These are phyloP conservation scores for Bolinopsis microptera DNA, from an alignment of 37 sponge, comb jelly and placozoan species.

Conservation along the genomic window DNA sequence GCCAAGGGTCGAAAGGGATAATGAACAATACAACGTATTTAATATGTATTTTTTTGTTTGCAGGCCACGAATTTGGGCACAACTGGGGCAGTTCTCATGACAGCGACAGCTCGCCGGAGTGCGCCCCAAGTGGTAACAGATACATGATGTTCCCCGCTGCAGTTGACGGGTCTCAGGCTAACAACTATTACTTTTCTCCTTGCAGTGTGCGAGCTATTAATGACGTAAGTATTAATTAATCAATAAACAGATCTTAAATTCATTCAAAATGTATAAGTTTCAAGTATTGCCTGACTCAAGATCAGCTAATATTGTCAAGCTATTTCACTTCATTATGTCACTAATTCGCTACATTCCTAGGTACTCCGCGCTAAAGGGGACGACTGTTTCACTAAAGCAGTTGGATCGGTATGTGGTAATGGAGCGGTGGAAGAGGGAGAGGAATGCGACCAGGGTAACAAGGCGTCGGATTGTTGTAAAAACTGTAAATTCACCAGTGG, in stretches of 20 bases:
- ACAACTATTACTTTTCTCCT: slow-evolving; percentile 17
- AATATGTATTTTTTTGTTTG: too few species aligned
- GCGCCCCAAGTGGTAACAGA: slow-evolving; percentile 11
- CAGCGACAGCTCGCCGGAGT: slow-evolving; percentile 52
- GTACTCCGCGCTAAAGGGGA: background rate
- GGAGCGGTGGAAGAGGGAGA: background rate
- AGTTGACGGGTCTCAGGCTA: background rate
- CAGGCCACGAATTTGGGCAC: slow-evolving; percentile 71
- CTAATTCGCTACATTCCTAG: background rate
- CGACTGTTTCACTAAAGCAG: background rate
- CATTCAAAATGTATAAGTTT: too few species aligned
- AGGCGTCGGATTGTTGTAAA: background rate
- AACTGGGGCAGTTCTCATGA: slow-evolving; percentile 82
- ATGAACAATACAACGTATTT: too few species aligned
- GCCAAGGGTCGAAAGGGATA: too few species aligned
- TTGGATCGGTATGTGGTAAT: background rate
- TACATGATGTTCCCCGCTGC: slow-evolving; percentile 64
- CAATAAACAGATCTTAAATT: background rate
- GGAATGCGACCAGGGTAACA: slow-evolving; percentile 40
- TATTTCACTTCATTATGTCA: background rate
- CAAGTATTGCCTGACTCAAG: too few species aligned
- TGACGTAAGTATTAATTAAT: background rate
- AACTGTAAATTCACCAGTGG: slow-evolving; percentile 11
- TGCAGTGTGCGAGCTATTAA: slow-evolving; percentile 8
- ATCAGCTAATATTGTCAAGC: too few species aligned